These are phyloP conservation scores for Nyctibius grandis DNA, from an alignment of 2,797 vertebrate species.

Conservation along the genomic window DNA sequence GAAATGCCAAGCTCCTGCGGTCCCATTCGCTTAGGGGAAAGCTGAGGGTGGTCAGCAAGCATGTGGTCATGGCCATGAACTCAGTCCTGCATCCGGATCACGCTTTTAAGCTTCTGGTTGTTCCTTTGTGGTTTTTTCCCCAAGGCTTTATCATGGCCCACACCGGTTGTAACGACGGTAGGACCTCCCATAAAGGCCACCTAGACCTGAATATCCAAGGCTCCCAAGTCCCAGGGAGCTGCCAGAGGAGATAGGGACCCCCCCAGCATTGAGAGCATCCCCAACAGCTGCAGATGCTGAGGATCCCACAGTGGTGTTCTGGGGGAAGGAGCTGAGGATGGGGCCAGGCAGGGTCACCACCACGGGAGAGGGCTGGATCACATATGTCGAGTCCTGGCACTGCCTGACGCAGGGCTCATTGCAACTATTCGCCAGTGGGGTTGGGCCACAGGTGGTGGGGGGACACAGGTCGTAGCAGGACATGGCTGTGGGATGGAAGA, in stretches of 20 bases:
- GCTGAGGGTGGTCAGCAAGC: not conserved
- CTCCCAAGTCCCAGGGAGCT: not conserved
- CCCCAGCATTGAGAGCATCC: not conserved
- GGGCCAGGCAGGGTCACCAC: conserved; percentile 18
- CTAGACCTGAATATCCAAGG: not conserved
- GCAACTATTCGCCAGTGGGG: conserved; percentile 3
- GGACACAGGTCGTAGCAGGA: not conserved
- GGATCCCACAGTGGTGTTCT: conserved; percentile 25
- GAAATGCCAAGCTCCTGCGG: not conserved
- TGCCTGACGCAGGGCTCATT: not conserved
- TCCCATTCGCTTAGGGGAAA: not conserved
- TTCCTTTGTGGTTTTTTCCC: too few relatives aligned
- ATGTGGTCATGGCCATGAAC: not conserved
- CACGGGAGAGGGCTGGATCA: conserved; percentile 1
- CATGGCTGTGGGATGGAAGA: not conserved
- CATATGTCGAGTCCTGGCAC: conserved; percentile 1
- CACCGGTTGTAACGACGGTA: conserved; percentile 18
- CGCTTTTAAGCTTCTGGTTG: not conserved
- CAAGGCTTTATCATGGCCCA: not conserved
- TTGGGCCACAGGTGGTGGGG: not conserved
- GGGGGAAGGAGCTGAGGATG: conserved; percentile 43
- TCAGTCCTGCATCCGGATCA: not conserved
- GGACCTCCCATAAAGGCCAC: not conserved
- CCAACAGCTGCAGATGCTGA: not conserved
- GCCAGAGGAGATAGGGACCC: not conserved